Base-by-base conservation (phyloP, 2,888 invertebrate genomes). In the Cremastinae sp. region DNA sequence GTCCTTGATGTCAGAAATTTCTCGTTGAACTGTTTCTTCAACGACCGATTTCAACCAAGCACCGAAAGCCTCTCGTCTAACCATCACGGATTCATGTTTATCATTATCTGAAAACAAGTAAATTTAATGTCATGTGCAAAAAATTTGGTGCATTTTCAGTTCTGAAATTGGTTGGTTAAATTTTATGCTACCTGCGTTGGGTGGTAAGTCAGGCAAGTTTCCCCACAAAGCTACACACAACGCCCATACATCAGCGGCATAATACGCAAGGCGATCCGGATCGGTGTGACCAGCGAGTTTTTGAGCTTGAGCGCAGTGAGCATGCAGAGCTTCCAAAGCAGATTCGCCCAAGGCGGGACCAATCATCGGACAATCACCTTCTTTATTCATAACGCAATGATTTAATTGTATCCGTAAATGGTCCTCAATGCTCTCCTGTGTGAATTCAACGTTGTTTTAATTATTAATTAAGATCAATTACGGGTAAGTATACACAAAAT, bases 181-280 rank as follows among this genome's bases (percentile, higher is more conserved):
- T 53, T 37, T 7, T 56, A 56, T 80, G 80, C 43, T 69, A 91
- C 92, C 92, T 39, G 91, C 92, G 53, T 92, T 91, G 5, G 91
- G 84, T 9, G 82, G 72, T 9, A 84, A 69, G 10, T 94, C 93
- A 0, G 94, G 91, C 28, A 95, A 92, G 10, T 93, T 93, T 0
- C 96, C 97, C 98, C 98, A 98, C 7, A 98, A 91, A 0, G 97
- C 95, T 5, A 94, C 93, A 82, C 96, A 94, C 35, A 90, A 75
- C 61, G 84, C 83, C 87, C 88, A 89, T 7, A 90, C 87, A 22
- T 88, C 85, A n/a, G 83, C 83, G 0, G 84, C 80, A 62, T 81
- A 92, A 85, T 4, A 90, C 86, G 74, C 88, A 0, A 90, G 88
- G 0, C 85, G 85, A 79, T 91, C 84, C 12, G 62, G 66, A 7